These are phyloP conservation scores for Tenodera sinensis DNA, from an alignment of 2,888 invertebrate species.

Conservation along the genomic window DNA sequence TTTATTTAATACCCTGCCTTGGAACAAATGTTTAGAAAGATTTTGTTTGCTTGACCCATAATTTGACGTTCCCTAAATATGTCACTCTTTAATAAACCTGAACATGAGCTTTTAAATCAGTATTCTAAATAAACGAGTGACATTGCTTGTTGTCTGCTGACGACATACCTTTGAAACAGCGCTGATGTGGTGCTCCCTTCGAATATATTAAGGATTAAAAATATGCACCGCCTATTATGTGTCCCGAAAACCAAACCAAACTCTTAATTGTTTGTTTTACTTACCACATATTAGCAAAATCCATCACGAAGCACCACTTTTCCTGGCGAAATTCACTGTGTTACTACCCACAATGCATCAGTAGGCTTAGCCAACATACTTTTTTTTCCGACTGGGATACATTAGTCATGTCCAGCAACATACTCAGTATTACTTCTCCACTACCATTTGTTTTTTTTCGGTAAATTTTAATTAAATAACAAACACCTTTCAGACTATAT, in stretches of 20 bases:
- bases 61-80: not conserved
- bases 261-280: not conserved
- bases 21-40: not conserved
- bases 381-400: not conserved
- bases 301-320: conserved; percentile 9
- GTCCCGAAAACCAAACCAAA: not conserved
- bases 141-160: conserved; percentile 1
- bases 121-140: not conserved
- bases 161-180: not conserved
- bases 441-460: not conserved
- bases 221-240: not conserved
- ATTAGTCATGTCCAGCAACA: not conserved
- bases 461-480: not conserved
- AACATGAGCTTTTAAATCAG: not conserved
- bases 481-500: not conserved
- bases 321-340: conserved; percentile 11
- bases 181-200: not conserved
- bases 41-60: not conserved
- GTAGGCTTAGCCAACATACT: not conserved
- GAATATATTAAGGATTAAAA: not conserved
- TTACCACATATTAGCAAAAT: conserved; percentile 11
- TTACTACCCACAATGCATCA: conserved; percentile 22
- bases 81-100: not conserved
- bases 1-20: not conserved
- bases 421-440: not conserved